Conservation (phyloP, 2,797 vertebrate genomes). For the Tragelaphus eurycerus region DNA sequence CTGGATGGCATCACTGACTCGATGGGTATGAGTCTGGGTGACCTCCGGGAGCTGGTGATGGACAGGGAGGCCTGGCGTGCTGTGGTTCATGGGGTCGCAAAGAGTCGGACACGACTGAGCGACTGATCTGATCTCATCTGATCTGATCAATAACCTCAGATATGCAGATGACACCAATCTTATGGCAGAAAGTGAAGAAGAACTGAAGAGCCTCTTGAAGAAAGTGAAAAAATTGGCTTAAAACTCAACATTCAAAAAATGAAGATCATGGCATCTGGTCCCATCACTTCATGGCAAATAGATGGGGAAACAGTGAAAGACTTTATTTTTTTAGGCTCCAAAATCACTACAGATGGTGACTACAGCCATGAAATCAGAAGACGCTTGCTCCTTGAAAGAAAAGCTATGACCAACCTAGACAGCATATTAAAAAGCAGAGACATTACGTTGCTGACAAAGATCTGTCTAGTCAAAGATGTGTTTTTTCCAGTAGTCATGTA, state of each 20-base stretch:
- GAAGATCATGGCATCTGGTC: no score
- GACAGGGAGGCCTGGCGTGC: no score
- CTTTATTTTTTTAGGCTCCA: background rate
- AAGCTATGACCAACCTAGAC: background rate
- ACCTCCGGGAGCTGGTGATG: no score
- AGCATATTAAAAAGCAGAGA: background rate
- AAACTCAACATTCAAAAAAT: background rate
- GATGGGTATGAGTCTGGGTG: no score
- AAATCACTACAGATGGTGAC: background rate
- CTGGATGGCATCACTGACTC: no score
- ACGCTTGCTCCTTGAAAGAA: background rate
- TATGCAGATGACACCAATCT: background rate
- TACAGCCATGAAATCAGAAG: background rate
- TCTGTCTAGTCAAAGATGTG: background rate
- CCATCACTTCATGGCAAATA: no score
- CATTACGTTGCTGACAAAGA: accelerated
- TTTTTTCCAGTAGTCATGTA: background rate
- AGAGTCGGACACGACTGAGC: no score
- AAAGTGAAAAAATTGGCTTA: background rate
- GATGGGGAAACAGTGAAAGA: background rate
- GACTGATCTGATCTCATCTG: no score
- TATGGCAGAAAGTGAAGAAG: background rate
- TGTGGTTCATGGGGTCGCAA: no score
- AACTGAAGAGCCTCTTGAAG: background rate
- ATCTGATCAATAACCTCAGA: background rate